Conservation (phyloP, 2,888 invertebrate species). For the Meteorus cinctellus region DNA sequence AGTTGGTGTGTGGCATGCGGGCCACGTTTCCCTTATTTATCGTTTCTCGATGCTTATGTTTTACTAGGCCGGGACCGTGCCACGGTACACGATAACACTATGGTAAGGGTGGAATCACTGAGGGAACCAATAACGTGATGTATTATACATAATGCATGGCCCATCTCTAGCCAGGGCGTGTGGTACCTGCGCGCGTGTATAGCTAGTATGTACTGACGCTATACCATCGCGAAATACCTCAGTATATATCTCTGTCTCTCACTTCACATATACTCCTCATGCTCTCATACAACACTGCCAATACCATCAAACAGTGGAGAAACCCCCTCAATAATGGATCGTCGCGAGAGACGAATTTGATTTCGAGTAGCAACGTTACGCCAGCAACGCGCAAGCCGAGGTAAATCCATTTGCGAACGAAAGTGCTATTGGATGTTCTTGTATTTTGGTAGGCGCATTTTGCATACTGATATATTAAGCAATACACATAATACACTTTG, state of each 20-base stretch:
- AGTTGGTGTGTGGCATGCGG: conserved; percentile 64
- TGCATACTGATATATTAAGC: conserved; percentile 16
- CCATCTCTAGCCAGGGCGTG: conserved; percentile 56
- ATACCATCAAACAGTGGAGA: conserved; percentile 11
- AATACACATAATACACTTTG: conserved; percentile 8
- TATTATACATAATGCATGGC: conserved; percentile 74
- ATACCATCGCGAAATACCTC: conserved; percentile 32
- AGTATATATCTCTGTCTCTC: conserved; percentile 1
- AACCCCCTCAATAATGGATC: conserved; percentile 65
- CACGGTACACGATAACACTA: conserved; percentile 69
- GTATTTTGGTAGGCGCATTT: conserved; percentile 32
- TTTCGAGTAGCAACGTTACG: conserved; percentile 49
- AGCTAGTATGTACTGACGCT: conserved; percentile 32
- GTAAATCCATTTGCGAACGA: conserved; percentile 38
- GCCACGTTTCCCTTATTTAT: conserved; percentile 73
- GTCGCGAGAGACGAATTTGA: conserved; percentile 65
- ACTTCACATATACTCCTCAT: neutral
- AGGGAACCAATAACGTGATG: conserved; percentile 74
- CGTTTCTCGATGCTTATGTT: conserved; percentile 74
- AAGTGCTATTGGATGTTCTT: conserved; percentile 41
- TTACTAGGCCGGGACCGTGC: conserved; percentile 69
- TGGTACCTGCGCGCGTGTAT: conserved; percentile 39
- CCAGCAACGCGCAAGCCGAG: conserved; percentile 17
- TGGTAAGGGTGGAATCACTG: conserved; percentile 72
- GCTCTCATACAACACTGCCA: conserved; percentile 10